Evolutionary conservation across 2,888 invertebrate species (phyloP), one percentile per base, ranked within the genome.

Genomic region (Acronicta alni): DNA sequence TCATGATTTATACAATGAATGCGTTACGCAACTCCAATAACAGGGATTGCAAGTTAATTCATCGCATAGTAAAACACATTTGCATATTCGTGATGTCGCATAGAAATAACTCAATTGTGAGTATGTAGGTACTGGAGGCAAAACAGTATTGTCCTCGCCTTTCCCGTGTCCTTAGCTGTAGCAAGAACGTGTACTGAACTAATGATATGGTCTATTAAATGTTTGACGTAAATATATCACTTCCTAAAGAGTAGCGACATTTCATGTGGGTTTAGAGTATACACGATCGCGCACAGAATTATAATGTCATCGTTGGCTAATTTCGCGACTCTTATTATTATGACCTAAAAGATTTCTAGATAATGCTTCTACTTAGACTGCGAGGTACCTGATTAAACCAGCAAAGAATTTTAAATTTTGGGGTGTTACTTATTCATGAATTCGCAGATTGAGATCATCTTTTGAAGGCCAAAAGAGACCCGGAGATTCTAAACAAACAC

Each of bases 121-220:
- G 70, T 79, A 76, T 65, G 76, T 79, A 76, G 65, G 76, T 26
- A 30, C 12, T 30, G 64, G 54, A 75, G 55, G 63, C 67, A 71
- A 54, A 72, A 59, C 67, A 74, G 74, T 80, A 75, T 75, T 77
- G 89, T 85, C 82, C 85, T 86, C 81, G 83, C 82, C 80, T 84
- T 85, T 86, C 81, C 82, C 83, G 85, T 84, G 89, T 88, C 90
- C 89, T 89, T 89, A 87, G 85, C 83, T 86, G 89, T 88, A 83
- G 66, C 73, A 63, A 54, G 80, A 77, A 93, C 93, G 92, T 92
- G 92, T 71, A 77, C 65, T 77, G 93, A 89, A 92, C 85, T 93
- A 92, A 93, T 92, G 85, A 85, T 88, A 92, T 90, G 81, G 82
- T 73, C 82, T 85, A 85, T 86, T 89, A 89, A 87, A 83, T 75